Evolutionary conservation across 2,888 invertebrate species (phyloP).

Genomic region (Phasia obesa): DNA sequence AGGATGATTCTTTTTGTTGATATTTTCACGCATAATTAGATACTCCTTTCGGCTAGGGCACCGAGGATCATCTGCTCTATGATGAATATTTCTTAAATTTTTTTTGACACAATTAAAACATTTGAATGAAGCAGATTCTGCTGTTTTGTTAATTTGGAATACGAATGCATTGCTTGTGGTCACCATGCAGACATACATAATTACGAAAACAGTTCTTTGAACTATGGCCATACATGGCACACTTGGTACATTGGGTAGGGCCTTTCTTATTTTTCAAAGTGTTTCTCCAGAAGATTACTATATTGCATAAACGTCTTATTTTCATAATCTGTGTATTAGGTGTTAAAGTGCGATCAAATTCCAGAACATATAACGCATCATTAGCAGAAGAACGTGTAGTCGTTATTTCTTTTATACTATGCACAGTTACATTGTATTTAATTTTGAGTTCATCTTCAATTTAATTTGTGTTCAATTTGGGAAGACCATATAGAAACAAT

Average conservation of each 20-base stretch:
- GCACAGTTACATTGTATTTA: slow-evolving; percentile 1
- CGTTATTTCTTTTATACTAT: not conserved
- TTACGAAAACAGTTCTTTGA: not conserved
- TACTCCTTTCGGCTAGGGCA: slow-evolving; percentile 27
- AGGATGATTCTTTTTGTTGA: not conserved
- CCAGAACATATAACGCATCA: slow-evolving; percentile 21
- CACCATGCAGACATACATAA: not conserved
- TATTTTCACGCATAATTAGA: not conserved
- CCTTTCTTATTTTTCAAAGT: slow-evolving; percentile 12
- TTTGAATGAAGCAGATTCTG: not conserved
- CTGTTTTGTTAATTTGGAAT: no score
- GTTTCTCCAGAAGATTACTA: slow-evolving; percentile 7
- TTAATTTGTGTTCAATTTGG: not conserved
- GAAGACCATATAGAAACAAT: not conserved
- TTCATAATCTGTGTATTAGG: slow-evolving; percentile 11
- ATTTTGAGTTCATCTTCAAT: slow-evolving; percentile 10
- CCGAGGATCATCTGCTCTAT: slow-evolving; percentile 18
- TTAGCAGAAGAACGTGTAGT: slow-evolving; percentile 6
- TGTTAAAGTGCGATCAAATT: not conserved
- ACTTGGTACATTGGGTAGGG: slow-evolving; percentile 3
- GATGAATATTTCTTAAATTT: slow-evolving; percentile 7
- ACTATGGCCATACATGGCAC: slow-evolving; percentile 17
- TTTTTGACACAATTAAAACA: slow-evolving; percentile 18
- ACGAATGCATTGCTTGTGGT: not conserved
- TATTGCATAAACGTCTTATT: not conserved